These are phyloP conservation scores for Conomelus anceps DNA, from an alignment of 2,888 invertebrate genomes.

Conservation along the genomic window DNA sequence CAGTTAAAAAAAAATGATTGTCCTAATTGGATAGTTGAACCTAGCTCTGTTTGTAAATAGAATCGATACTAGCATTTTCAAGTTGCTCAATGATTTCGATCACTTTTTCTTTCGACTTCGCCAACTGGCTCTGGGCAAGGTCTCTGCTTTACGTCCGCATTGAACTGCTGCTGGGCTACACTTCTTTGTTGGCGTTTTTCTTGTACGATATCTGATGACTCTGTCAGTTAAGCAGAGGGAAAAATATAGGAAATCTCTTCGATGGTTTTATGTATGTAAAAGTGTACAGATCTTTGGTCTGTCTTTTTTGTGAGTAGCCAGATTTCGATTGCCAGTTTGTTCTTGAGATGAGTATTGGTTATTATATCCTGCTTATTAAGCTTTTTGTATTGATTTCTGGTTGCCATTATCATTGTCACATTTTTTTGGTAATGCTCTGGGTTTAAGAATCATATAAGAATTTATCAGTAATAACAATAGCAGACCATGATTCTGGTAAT, in stretches of 20 bases:
- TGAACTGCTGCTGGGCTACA: not conserved
- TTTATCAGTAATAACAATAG: not conserved
- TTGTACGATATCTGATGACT: not conserved
- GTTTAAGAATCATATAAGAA: no score
- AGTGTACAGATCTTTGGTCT: no score
- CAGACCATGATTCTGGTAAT: not conserved
- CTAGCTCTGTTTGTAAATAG: not conserved
- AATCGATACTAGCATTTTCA: not conserved
- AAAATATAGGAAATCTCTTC: no score
- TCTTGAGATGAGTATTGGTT: not conserved
- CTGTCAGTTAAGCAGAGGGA: not conserved
- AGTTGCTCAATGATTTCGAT: not conserved
- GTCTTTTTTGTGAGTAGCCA: no score
- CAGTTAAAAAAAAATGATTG: not conserved
- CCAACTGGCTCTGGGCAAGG: not conserved
- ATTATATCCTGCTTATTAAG: not conserved
- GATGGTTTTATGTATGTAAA: no score
- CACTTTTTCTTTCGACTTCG: not conserved
- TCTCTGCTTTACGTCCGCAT: not conserved
- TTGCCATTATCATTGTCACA: not conserved
- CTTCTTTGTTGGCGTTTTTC: not conserved
- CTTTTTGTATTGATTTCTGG: not conserved
- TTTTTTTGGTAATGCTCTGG: no score
- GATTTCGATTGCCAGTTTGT: not conserved
- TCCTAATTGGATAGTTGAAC: not conserved